Base-by-base conservation (phyloP, 2,888 invertebrate genomes). In the Pelosia muscerda region DNA sequence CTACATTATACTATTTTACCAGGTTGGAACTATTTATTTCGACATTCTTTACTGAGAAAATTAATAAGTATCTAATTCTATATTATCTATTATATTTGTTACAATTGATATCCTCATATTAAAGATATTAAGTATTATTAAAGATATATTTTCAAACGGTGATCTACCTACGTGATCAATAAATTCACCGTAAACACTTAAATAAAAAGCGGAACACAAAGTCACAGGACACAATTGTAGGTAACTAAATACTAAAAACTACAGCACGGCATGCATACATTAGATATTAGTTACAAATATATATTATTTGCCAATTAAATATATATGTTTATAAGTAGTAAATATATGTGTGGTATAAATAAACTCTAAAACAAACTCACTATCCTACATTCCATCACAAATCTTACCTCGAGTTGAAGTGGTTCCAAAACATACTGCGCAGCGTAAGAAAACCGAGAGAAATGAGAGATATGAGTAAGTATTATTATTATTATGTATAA, bases 331-430 rank as follows among this genome's bases (percentile, higher is more conserved):
- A 55, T 72, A 73, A 78, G 75, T 81, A 62, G 74, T 69, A 77
- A 62, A 79, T 73, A 69, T 61, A 75, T 62, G 58, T 71, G 31
- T 72, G 42, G 71, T 63, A 76, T 72, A 73, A 67, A 81, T 61
- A 66, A 77, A 77, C 66, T 71, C 76, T 77, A 76, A 71, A 54
- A 66, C 67, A 72, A 75, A 81, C 73, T 68, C 77, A 91, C 82
- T 87, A 86, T 86, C 88, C 89, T 88, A 89, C 82, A 75, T 86
- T 85, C 77, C 81, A 81, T 80, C 82, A 87, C 84, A 90, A 86
- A 76, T 96, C 98, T 98, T 98, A 98, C 98, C 98, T 98, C 96
- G 98, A 97, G 95, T 98, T 98, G 98, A 98, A 98, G 97, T 98
- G 98, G 97, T 98, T 98, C 98, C 98, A 98, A 97, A 98, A 98